Conservation (phyloP, 2,113 vertebrate species). For the Prinia subflava region DNA sequence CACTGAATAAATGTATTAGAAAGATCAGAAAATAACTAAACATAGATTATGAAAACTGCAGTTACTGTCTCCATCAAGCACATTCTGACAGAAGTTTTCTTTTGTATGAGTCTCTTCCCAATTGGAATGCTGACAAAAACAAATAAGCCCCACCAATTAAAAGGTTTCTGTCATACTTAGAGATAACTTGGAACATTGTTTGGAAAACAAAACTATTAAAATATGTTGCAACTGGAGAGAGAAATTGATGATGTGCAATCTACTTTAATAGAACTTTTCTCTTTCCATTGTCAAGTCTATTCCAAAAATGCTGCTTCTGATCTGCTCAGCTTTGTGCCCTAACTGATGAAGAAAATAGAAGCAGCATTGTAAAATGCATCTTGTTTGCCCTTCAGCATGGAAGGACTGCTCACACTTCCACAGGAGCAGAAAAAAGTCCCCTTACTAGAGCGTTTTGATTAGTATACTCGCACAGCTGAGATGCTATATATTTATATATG, state of each 20-base stretch:
- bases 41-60: not conserved
- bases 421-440: not conserved
- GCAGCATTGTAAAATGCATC: not conserved
- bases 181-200: not conserved
- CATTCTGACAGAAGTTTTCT: not conserved
- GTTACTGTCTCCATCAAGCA: not conserved
- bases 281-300: not conserved
- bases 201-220: not conserved
- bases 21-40: conserved; percentile 12
- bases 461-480: not conserved
- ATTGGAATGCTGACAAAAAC: not conserved
- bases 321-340: not conserved
- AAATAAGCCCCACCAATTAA: not conserved
- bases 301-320: not conserved
- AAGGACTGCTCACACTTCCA: not conserved
- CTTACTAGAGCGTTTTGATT: not conserved
- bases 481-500: not conserved
- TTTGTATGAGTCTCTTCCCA: not conserved
- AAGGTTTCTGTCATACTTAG: not conserved
- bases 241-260: not conserved
- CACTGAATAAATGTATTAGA: not conserved
- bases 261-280: not conserved
- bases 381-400: not conserved
- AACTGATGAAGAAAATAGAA: not conserved
- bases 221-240: not conserved